Base-by-base conservation (phyloP, 2,888 invertebrate genomes). In the Caenorhabditis uteleia region DNA sequence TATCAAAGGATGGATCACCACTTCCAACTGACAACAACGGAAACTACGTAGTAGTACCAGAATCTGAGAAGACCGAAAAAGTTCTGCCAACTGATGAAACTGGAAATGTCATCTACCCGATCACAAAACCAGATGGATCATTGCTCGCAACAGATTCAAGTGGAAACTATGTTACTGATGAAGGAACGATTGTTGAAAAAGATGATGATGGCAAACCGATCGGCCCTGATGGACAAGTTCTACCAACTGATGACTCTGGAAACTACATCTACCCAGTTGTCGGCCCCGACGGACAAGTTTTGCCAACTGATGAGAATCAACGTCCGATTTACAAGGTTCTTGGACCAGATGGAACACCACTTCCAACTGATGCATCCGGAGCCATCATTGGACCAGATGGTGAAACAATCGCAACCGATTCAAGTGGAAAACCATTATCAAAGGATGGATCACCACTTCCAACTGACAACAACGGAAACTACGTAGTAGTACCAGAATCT, bases 21-120 rank as follows among this genome's bases (percentile, higher is more conserved):
- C 46, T 74, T 36, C 75, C 77, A 25, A 74, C 77, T 42, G 77
- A 77, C 43, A 36, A 23, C 26, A 26, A 23, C 4, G 62, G 68
- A 46, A 46, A 55, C 38, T 38, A 44, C 39, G 57, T 69, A 51
- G 38, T 58, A 14, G 58, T 36, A 8, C 53, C 55, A 14, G 25
- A n/a, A 25, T 25, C 18, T 8, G 33, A 39, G 6, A 21, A 23
- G 20, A 23, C 6, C 6, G 23, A 76, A 0, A 77, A 74, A 10
- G 26, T 27, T 6, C 6, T 47, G 8, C 53, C 60, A 21, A 59
- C 59, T 14, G 59, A 59, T 42, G 51, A 45, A 6, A 5, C 33
- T 27, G 59, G 59, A 21, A 59, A 53, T 34, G 57, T 47, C 46
- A 44, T 56, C 21, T 26, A 57, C 25, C 58, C 58, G 27, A 34